These are phyloP conservation scores for Lipotes vexillifer DNA, from an alignment of 2,113 vertebrate species.

Conservation along the genomic window DNA sequence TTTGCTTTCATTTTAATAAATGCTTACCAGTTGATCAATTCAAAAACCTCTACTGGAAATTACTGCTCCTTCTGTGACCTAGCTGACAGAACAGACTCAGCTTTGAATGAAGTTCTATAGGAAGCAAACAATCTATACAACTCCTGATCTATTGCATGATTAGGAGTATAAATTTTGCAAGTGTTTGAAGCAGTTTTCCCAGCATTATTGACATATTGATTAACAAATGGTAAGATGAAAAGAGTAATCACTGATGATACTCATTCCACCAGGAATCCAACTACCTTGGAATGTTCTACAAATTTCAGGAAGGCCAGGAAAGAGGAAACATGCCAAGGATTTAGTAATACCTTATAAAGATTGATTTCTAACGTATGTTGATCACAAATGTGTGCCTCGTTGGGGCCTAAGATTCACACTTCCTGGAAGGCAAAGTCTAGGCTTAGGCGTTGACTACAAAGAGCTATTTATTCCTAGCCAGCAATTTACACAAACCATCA, in stretches of 20 bases:
- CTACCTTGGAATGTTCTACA: not conserved
- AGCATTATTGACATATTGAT: not conserved
- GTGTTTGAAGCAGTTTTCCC: not conserved
- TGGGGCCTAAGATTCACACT: not conserved
- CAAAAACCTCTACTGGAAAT: not conserved
- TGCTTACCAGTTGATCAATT: not conserved
- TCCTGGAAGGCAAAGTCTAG: not conserved
- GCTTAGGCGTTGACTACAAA: not conserved
- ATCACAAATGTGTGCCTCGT: not conserved
- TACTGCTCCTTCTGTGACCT: not conserved
- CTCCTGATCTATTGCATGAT: not conserved
- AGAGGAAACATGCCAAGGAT: not conserved
- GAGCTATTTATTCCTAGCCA: not conserved
- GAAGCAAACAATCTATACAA: not conserved
- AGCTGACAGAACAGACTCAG: not conserved
- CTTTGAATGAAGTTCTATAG: not conserved
- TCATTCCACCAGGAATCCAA: not conserved
- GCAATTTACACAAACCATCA: not conserved
- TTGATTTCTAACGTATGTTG: not conserved
- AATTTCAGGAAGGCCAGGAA: constrained; percentile 7
- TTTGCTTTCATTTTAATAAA: constrained; percentile 20
- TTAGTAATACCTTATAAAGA: not conserved
- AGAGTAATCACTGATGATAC: not conserved
- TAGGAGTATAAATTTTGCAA: not conserved
- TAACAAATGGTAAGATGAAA: not conserved